Base-by-base conservation (phyloP, 37 sponge, comb jelly and placozoan species). In the Petrosia ficiformis region DNA sequence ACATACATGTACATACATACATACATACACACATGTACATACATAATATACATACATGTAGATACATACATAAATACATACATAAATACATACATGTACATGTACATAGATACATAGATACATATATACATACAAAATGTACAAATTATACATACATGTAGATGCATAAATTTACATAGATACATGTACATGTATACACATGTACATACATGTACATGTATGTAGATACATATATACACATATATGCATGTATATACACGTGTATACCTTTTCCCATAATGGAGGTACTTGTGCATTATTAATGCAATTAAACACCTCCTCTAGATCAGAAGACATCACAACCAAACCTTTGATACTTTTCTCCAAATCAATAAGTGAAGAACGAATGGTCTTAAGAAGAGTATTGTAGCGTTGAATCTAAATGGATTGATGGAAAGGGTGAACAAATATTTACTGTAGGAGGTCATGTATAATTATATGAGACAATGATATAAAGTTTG, bases 281-380 rank as follows among this genome's bases (percentile, higher is more conserved):
- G 94, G 81, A 24, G 99, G 99, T 2, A 99, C 94, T 36, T 89
- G 83, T 19, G 94, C 94, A 70, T 93, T 90, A 65, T 89, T 72
- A 44, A 99, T 95, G 67, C 99, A 95, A 30, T 73, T 78, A 69
- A 99, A 99, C 32, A 94, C 85, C 69, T 99, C 94, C 82, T 99
- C 99, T 32, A 99, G 77, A 44, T 95, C 96, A 21, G 96, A 83
- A 0, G 99, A 99, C 99, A 99, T 99, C 68, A 99, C 99, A 16
- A 99, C 96, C 48, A 95, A 67, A 5, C 99, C 99, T 70, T 99
- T 99, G 80, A 99, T 99, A 24, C 95, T 96, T 71, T 90, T 95
- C 76, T 95, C 96, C 48, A 99, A 88, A 48, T 99, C 96, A 24
- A 88, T 79, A 37, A 99, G 82, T n/a, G 96, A 95, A 34, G 56